Base-by-base conservation (phyloP, 2,113 vertebrate species). In the Camelus dromedarius region DNA sequence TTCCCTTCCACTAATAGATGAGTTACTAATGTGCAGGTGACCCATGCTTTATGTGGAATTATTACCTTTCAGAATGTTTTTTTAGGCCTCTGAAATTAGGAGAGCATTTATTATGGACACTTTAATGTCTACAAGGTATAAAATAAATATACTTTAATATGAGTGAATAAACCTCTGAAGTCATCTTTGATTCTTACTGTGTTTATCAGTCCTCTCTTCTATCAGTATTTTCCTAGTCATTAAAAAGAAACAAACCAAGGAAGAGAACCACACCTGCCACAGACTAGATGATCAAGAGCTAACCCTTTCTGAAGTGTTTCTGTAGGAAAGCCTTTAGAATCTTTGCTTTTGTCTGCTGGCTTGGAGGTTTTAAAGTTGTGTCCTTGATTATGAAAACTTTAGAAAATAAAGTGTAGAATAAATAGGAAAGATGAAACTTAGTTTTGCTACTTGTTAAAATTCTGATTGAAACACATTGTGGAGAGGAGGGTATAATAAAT, bases 171-270 rank as follows among this genome's bases (percentile, higher is more conserved):
- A 92, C 60, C 56, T 91, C 35, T 77, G n/a, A 60, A 85, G 70
- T 76, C 3, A 58, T 73, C n/a, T 95, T 58, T 52, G 8, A 30
- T 86, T 81, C 60, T 92, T n/a, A 52, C 32, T 70, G 42, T 82
- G 28, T 87, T 93, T 66, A n/a, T 62, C 85, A 80, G 48, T 48
- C 46, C 30, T 75, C n/a, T 89, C 26, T 84, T 89, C 35, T 46
- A 75, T 91, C 66, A 93, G 30, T 93, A 81, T 72, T 69, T 93
- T 62, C 10, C 48, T 13, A 80, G 28, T 90, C 54, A 80, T n/a
- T 62, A 54, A 70, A 58, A 32, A 8, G n/a, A 77, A 67, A 15
- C 13, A 38, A 77, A 70, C 38, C 38, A 42, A 54, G 6, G 28
- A 92, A 82, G 42, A 81, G 52, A 76, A 62, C 30, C 7, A 72